Percentiles rank a stretch among this genome's conserved stretches.
Evolutionary conservation across 2,797 vertebrate species (phyloP).

Genomic region (Falco peregrinus): DNA sequence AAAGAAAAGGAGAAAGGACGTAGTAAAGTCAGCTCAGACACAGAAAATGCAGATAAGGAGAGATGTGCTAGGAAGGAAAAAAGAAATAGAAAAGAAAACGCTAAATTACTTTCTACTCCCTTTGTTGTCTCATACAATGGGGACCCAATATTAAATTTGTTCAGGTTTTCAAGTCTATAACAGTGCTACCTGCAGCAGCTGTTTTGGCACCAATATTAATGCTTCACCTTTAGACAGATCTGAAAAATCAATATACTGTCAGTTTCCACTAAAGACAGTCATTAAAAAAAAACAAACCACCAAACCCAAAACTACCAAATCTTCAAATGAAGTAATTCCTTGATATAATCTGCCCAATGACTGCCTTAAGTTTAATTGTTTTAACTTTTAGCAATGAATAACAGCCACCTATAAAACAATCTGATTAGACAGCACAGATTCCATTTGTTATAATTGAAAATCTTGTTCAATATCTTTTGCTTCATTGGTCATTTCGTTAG

Average conservation of each 20-base stretch:
- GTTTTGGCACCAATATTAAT: not conserved
- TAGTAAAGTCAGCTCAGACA: not conserved
- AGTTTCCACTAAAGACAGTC: not conserved
- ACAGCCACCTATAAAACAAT: constrained; percentile 2
- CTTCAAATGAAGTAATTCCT: not conserved
- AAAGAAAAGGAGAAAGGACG: not conserved
- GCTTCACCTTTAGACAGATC: not conserved
- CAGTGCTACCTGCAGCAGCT: not conserved
- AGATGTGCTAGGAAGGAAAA: not conserved
- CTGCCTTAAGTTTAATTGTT: constrained; percentile 25
- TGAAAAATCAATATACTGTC: not conserved
- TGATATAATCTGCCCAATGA: not conserved
- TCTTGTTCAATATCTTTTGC: constrained; percentile 7
- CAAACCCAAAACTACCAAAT: not conserved
- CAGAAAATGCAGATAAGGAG: not conserved
- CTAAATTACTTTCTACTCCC: not conserved
- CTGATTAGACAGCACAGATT: not conserved
- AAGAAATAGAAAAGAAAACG: not conserved
- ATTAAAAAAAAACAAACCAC: not conserved
- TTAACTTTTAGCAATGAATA: constrained; percentile 40
- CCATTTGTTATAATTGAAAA: constrained; percentile 55
- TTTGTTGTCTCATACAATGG: not conserved
- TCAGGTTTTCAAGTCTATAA: not conserved
- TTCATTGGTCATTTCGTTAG: constrained; percentile 3
- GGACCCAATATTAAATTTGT: not conserved